Evolutionary conservation across 2,888 invertebrate genomes (phyloP).

Genomic region (Griposia aprilina): DNA sequence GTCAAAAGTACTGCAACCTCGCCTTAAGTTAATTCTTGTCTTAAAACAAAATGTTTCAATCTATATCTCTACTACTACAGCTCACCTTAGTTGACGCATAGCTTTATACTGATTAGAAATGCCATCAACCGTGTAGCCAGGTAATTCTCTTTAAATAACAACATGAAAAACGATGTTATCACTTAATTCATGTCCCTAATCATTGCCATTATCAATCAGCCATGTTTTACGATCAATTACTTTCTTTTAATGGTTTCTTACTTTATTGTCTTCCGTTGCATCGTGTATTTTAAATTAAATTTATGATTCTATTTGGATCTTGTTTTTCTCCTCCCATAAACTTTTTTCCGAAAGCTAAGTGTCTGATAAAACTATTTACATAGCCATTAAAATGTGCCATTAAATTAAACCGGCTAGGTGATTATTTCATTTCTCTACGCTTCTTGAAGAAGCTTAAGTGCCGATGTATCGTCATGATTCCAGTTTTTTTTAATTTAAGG

Average conservation of each 20-base stretch:
- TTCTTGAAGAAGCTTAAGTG: slow-evolving; percentile 47
- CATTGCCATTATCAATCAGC: slow-evolving; percentile 54
- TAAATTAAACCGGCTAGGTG: slow-evolving; percentile 46
- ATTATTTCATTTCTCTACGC: slow-evolving; percentile 48
- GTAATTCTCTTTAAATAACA: slow-evolving; percentile 44
- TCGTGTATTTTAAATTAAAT: slow-evolving; percentile 48
- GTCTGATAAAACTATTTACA: slow-evolving; percentile 65
- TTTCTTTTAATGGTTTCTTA: slow-evolving; percentile 51
- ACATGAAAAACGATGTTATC: slow-evolving; percentile 58
- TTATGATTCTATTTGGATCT: slow-evolving; percentile 57
- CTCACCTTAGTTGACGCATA: slow-evolving; percentile 25
- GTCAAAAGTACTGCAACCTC: too few relatives aligned
- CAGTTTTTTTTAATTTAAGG: slow-evolving; percentile 6
- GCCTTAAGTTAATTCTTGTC: not conserved
- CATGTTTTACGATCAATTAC: slow-evolving; percentile 66
- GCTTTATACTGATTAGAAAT: slow-evolving; percentile 46
- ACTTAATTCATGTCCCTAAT: slow-evolving; percentile 58
- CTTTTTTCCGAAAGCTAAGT: slow-evolving; percentile 47
- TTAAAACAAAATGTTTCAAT: not conserved
- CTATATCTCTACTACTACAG: not conserved
- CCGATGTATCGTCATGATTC: slow-evolving; percentile 46
- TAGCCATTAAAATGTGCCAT: slow-evolving; percentile 59
- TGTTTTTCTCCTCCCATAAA: slow-evolving; percentile 38
- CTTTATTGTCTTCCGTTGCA: slow-evolving; percentile 54
- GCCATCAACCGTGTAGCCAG: slow-evolving; percentile 41